These are phyloP conservation scores for Rhagophthalmus giganteus DNA, from an alignment of 2,888 invertebrate genomes.

Conservation along the genomic window DNA sequence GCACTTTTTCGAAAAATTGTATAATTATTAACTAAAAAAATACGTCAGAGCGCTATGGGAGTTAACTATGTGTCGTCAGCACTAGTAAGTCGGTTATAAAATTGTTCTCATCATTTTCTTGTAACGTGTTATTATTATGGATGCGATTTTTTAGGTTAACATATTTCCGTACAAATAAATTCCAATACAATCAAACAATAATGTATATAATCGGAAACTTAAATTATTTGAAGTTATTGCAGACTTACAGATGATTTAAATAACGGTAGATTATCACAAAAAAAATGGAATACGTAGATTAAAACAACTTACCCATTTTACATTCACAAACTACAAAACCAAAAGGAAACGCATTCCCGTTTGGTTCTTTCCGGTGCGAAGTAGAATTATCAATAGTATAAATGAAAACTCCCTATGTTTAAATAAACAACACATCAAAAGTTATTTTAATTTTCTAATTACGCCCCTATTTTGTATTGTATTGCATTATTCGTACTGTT, in stretches of 20 bases:
- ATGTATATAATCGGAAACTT: background rate
- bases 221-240: background rate
- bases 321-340: conserved; percentile 63
- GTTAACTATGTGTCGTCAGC: conserved; percentile 48
- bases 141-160: background rate
- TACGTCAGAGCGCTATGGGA: conserved; percentile 55
- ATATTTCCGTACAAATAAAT: no score
- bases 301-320: conserved; percentile 68
- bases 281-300: conserved; percentile 4
- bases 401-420: conserved; percentile 1
- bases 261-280: conserved; percentile 5
- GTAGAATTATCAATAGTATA: background rate
- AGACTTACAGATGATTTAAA: conserved; percentile 13
- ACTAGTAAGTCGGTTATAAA: conserved; percentile 50
- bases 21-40: conserved; percentile 12
- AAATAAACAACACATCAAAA: background rate
- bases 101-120: conserved; percentile 1
- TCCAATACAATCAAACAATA: background rate
- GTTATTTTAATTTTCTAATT: background rate
- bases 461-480: background rate
- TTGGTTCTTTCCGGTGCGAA: conserved; percentile 4
- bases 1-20: background rate
- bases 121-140: background rate
- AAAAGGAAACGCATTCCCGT: conserved; percentile 46
- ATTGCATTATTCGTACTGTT: background rate